Base-by-base conservation (phyloP, 2,113 vertebrate species). In the Upupa epops region DNA sequence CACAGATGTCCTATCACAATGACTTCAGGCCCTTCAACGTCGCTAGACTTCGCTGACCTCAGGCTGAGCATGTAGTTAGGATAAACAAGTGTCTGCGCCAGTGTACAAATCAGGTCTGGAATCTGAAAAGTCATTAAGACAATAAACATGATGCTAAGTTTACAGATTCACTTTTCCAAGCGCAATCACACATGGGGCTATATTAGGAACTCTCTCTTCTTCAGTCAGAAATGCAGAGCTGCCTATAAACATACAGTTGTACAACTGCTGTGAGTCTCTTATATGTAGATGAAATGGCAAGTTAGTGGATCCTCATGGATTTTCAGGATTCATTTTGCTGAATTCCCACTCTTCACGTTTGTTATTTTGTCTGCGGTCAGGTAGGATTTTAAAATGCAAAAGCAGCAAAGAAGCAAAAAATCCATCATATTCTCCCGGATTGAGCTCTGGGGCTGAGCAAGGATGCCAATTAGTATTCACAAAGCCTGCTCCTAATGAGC, bases 91-190 rank as follows among this genome's bases (percentile, higher is more conserved):
- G 58, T 17, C 73, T 61, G 36, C 21, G 59, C 74, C 83, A 92
- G 77, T 73, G 69, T 82, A 71, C 70, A 78, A 88, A 86, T 42
- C 32, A 58, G 75, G 70, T 31, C 73, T 88, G 73, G 81, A 93
- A 95, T 95, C 0, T 86, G 70, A 92, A 91, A 91, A 93, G 76
- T 84, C 83, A 92, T 92, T 95, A 90, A 95, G 88, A 90, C 80
- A 95, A 93, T 94, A 94, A 95, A 94, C 76, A 94, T 34, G 63
- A 93, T 63, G 58, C 55, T 92, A 83, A 86, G 83, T 95, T 93
- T 94, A 88, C 58, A 90, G 83, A 95, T 92, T 71, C 69, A 86
- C 77, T 94, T 95, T 88, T 95, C 80, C 55, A 92, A 90, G 80
- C 3, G 24, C 88, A 96, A 78, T 95, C 86, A 82, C 83, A 88